Base-by-base conservation (phyloP, 2,797 vertebrate genomes). In the Pelobates cultripes region DNA sequence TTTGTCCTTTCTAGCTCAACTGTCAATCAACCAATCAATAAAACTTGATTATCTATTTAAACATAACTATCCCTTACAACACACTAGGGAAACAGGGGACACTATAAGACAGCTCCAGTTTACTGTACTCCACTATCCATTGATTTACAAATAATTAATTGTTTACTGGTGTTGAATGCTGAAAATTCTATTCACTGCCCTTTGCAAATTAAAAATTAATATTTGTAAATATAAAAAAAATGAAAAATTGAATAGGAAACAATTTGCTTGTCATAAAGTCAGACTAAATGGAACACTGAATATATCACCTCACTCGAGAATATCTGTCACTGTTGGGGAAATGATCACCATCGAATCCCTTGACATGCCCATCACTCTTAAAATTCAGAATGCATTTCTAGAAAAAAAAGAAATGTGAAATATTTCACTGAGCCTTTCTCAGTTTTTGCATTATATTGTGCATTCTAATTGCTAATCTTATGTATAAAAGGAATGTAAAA, bases 1-100 rank as follows among this genome's bases (percentile, higher is more conserved):
- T 74, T 61, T 60, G n/a, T 75, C n/a, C 14, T 64, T 66, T n/a
- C 15, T 57, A 42, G n/a, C 70, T 71, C 70, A 71, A 10, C 70
- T 47, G 70, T 53, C 12, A 74, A 14, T 75, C 73, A 66, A 66
- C 73, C 43, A 75, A 75, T 75, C 57, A 7, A 64, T 75, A 66
- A 28, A 64, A 40, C 73, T 44, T 64, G 57, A 55, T 61, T 74
- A 74, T 74, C 72, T 74, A 43, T 43, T 74, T 43, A 74, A 74
- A 61, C 55, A 74, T 74, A 74, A 74, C 53, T 74, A 74, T 74
- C 40, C 51, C 15, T 43, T 61, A 74, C 72, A 74, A 74, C 55
- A 60, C 53, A 43, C 53, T n/a, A 43, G 53, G 53, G 72, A 74
- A 43, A 17, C 1, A 2, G 44, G 17, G 55, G 7, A 60, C 40